Percentiles rank a stretch among this genome's conserved stretches.
phyloP scores from a whole-genome alignment of 1,140 invertebrate species.

The Melitaea cinxia region DNA sequence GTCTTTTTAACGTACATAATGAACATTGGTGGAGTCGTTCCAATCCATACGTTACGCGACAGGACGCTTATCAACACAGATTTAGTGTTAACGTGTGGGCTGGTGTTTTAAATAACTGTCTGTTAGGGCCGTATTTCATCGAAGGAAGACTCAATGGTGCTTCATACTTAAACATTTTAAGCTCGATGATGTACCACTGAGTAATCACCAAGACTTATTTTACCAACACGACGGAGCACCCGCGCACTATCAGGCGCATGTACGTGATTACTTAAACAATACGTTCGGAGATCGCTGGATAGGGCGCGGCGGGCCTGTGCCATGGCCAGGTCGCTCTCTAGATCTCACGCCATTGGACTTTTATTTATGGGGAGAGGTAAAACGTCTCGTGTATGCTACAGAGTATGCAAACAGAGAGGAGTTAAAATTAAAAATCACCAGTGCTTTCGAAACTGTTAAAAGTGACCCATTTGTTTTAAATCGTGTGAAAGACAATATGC shows the following conservation, averaged over 20 bases:
- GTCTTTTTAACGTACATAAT: slow-evolving; percentile 13
- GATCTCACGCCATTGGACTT: slow-evolving; percentile 17
- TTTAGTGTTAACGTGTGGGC: slow-evolving; percentile 28
- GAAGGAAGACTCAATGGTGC: no score
- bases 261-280: no score
- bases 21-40: slow-evolving; percentile 10
- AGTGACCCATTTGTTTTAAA: slow-evolving; percentile 4
- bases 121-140: no score
- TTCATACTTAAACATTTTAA: no score
- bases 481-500: slow-evolving; percentile 16
- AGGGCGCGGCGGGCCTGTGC: slow-evolving; percentile 13
- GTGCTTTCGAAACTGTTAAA: slow-evolving; percentile 9
- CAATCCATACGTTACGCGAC: slow-evolving; percentile 12
- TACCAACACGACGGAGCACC: not conserved
- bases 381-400: slow-evolving; percentile 11
- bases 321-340: slow-evolving; percentile 12
- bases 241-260: not conserved
- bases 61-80: slow-evolving; percentile 25
- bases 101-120: slow-evolving; percentile 14
- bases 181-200: no score
- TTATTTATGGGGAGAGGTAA: slow-evolving; percentile 21
- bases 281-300: slow-evolving; percentile 16
- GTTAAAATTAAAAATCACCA: slow-evolving; percentile 4
- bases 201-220: no score
- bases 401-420: no score